These are phyloP conservation scores for Smithornis capensis DNA, from an alignment of 2,113 vertebrate genomes.

Conservation along the genomic window DNA sequence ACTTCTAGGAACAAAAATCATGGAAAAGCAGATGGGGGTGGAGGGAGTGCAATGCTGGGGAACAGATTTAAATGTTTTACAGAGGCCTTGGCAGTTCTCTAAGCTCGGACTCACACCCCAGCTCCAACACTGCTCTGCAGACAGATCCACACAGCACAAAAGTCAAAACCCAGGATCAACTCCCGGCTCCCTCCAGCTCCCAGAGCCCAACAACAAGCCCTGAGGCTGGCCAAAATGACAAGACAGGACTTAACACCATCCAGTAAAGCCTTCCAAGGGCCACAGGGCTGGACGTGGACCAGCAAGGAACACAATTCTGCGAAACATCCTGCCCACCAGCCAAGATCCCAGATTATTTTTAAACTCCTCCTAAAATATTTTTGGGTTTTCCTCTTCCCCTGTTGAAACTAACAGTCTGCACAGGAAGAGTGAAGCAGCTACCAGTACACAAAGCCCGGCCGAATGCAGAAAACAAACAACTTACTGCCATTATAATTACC, in stretches of 20 bases:
- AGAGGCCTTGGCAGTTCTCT: neutral
- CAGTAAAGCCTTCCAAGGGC: neutral
- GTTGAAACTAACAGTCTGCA: constrained; percentile 29
- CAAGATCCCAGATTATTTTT: constrained; percentile 32
- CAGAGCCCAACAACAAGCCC: neutral
- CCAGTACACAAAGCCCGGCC: neutral
- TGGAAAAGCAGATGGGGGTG: neutral
- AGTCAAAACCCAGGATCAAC: neutral
- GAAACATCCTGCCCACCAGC: constrained; percentile 34
- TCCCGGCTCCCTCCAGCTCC: neutral
- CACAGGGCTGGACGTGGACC: neutral
- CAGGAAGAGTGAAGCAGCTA: constrained; percentile 21
- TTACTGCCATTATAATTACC: constrained; percentile 11
- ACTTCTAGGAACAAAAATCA: constrained; percentile 42
- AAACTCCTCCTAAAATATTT: constrained; percentile 54
- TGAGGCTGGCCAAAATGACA: neutral
- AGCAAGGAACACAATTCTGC: neutral
- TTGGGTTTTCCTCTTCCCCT: constrained; percentile 59
- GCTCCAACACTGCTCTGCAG: neutral
- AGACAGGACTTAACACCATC: neutral
- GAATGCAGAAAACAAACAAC: constrained; percentile 3
- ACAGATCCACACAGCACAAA: neutral
- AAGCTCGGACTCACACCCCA: neutral
- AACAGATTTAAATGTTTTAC: neutral
- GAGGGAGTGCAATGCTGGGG: neutral